Conservation (phyloP, 2,888 invertebrate genomes). For the Tethea ocularis region DNA sequence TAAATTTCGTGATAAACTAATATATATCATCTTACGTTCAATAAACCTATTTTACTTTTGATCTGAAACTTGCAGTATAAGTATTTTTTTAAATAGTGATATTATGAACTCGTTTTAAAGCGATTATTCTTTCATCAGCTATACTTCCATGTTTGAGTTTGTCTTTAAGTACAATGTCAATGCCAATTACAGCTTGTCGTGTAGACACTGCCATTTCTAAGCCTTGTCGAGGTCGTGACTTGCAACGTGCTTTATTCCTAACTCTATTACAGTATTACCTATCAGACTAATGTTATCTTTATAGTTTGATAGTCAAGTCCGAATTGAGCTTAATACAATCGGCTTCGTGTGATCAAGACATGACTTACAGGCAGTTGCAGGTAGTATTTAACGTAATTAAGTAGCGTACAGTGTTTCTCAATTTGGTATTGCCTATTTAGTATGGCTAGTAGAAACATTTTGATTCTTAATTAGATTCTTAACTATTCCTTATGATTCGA, state of each 20-base stretch:
- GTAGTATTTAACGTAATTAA: not conserved
- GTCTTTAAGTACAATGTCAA: conserved; percentile 56
- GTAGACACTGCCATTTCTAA: conserved; percentile 42
- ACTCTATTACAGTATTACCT: conserved; percentile 29
- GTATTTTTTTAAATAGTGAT: too few species aligned
- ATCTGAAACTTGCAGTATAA: too few species aligned
- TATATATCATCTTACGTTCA: too few species aligned
- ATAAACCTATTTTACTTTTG: too few species aligned
- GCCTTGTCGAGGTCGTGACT: conserved; percentile 44
- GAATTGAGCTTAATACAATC: conserved; percentile 13
- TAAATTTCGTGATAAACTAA: too few species aligned
- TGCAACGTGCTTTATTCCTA: conserved; percentile 19
- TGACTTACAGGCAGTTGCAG: too few species aligned
- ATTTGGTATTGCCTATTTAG: not conserved
- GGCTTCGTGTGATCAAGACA: not conserved
- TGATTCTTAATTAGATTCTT: not conserved
- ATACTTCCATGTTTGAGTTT: conserved; percentile 20
- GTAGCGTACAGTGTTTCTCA: not conserved
- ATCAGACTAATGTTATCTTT: conserved; percentile 27
- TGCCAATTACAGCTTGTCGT: conserved; percentile 49
- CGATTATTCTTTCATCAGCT: not conserved
- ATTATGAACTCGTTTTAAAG: not conserved
- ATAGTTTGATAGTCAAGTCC: conserved; percentile 6
- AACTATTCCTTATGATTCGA: not conserved
- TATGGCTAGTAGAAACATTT: not conserved